These are phyloP conservation scores for Ondatra zibethicus DNA, from an alignment of 2,113 vertebrate species.

Conservation along the genomic window DNA sequence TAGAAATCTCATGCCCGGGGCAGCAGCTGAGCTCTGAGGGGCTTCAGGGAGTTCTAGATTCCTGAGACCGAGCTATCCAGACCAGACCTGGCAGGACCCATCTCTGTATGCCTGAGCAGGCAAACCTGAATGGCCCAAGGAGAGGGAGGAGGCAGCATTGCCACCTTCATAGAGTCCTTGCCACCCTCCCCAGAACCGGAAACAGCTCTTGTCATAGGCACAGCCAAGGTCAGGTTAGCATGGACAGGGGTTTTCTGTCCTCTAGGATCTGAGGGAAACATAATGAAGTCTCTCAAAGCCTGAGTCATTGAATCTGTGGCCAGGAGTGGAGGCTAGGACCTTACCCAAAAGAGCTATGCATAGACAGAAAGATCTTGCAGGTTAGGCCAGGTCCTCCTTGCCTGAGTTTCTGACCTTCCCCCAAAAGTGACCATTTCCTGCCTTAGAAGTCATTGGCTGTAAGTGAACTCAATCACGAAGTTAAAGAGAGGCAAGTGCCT, in stretches of 20 bases:
- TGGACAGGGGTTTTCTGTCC: not conserved
- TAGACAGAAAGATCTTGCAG: not conserved
- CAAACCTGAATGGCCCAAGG: not conserved
- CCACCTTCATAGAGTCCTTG: too few relatives aligned
- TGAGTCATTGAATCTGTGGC: not conserved
- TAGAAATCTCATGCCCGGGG: not conserved
- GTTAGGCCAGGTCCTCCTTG: not conserved
- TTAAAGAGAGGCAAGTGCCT: not conserved
- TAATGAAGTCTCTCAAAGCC: not conserved
- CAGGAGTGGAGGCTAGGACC: not conserved
- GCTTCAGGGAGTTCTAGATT: not conserved
- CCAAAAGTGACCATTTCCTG: not conserved
- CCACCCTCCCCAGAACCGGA: not conserved
- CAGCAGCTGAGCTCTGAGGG: not conserved
- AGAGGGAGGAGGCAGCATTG: not conserved
- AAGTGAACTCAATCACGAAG: not conserved
- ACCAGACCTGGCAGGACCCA: not conserved
- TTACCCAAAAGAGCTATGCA: not conserved
- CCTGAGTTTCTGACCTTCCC: not conserved
- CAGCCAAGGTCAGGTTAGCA: not conserved
- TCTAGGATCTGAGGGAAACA: not conserved
- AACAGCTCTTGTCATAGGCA: too few relatives aligned
- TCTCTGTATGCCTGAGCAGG: not conserved
- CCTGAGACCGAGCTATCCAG: not conserved
- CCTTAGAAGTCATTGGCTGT: not conserved